phyloP scores from a whole-genome alignment of 2,797 vertebrate species.

The Basileuterus tristriatus region DNA sequence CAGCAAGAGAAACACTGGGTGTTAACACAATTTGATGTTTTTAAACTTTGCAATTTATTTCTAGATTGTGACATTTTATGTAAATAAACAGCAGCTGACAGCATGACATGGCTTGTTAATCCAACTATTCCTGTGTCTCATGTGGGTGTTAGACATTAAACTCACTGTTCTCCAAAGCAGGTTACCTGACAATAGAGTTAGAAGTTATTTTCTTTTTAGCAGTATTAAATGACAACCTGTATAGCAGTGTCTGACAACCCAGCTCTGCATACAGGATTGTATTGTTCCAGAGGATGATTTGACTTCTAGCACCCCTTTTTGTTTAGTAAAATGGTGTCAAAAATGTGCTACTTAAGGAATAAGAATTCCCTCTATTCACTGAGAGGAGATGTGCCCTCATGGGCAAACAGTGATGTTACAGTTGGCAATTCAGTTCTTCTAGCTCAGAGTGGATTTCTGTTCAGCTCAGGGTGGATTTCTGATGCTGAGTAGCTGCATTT shows the following conservation, averaged over 20 bases:
- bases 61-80: slow-evolving; percentile 80
- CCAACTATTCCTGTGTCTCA: slow-evolving; percentile 74
- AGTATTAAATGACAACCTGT: background rate
- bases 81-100: slow-evolving; percentile 81
- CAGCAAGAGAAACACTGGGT: slow-evolving; percentile 63
- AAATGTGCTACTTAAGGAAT: background rate
- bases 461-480: background rate
- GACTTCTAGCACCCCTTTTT: slow-evolving; percentile 1
- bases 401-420: background rate
- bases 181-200: slow-evolving; percentile 73
- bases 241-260: background rate
- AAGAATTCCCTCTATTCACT: background rate
- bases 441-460: background rate
- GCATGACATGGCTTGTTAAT: slow-evolving; percentile 77
- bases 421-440: background rate
- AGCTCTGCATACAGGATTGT: background rate
- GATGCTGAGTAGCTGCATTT: background rate
- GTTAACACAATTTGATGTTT: slow-evolving; percentile 68
- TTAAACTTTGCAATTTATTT: slow-evolving; percentile 78
- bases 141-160: slow-evolving; percentile 77
- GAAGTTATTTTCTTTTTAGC: slow-evolving; percentile 38
- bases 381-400: background rate
- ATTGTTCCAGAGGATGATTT: slow-evolving; percentile 29
- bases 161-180: slow-evolving; percentile 67
- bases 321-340: background rate